These are phyloP conservation scores for Mesocricetus auratus DNA, from an alignment of 2,113 vertebrate species.

Conservation along the genomic window DNA sequence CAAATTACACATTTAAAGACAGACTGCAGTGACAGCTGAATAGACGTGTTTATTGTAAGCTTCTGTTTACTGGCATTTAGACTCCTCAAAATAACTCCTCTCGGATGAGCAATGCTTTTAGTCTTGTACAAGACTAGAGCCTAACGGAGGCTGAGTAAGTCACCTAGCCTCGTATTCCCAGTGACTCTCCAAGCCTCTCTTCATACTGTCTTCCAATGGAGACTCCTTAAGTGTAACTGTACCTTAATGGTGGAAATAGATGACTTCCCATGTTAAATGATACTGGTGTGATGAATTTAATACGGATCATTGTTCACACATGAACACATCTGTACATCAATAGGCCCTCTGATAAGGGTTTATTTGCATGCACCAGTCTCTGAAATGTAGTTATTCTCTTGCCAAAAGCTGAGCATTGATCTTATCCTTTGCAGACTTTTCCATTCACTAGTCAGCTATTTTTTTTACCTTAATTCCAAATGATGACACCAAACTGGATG, in stretches of 20 bases:
- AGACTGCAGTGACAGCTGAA: background rate
- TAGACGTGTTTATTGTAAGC: slow-evolving; percentile 36
- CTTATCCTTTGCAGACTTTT: background rate
- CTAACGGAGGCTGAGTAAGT: background rate
- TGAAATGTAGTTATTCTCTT: slow-evolving; percentile 46
- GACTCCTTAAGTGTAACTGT: background rate
- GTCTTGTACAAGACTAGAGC: background rate
- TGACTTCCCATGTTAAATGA: slow-evolving; percentile 19
- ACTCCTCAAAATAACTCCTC: slow-evolving; percentile 49
- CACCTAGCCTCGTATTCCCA: background rate
- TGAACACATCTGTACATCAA: slow-evolving; percentile 17
- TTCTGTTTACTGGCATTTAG: slow-evolving; percentile 43
- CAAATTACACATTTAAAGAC: slow-evolving; percentile 33
- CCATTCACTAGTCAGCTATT: slow-evolving; percentile 32
- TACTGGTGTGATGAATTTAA: background rate
- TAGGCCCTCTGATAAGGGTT: background rate
- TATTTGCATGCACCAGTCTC: background rate
- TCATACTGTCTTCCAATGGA: background rate
- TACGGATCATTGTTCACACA: background rate
- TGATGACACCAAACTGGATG: background rate
- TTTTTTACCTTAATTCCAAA: slow-evolving; percentile 54
- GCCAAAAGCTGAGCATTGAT: background rate
- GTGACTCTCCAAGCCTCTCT: slow-evolving; percentile 5
- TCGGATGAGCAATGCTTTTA: slow-evolving; percentile 6
- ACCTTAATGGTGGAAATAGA: background rate